Evolutionary conservation across 64 coral and sea anemone species (phyloP).

Genomic region (Dendrophyllia cribrosa): DNA sequence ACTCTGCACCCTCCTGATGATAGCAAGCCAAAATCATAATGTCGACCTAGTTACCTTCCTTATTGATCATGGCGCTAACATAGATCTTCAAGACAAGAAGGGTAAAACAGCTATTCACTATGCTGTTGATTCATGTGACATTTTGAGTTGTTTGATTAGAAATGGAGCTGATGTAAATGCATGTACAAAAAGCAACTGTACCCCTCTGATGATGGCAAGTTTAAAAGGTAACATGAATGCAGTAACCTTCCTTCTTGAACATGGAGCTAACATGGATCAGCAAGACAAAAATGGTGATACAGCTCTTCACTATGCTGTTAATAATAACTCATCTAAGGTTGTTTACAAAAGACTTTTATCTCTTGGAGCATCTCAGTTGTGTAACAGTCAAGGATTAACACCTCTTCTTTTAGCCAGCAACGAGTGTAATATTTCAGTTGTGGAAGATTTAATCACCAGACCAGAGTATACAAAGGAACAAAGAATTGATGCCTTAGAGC

Average conservation of each 20-base stretch:
- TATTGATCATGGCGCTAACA: too few species aligned
- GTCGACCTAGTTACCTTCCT: too few species aligned
- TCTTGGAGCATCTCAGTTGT: neutral
- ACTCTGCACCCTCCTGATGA: too few species aligned
- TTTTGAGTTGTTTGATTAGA: too few species aligned
- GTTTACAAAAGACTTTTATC: too few species aligned
- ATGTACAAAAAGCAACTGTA: too few species aligned
- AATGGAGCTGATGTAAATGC: neutral
- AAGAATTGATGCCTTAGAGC: too few species aligned
- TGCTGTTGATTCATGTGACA: too few species aligned
- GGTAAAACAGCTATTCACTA: too few species aligned
- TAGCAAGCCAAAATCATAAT: too few species aligned
- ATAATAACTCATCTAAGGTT: neutral
- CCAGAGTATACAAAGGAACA: too few species aligned
- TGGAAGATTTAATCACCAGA: neutral
- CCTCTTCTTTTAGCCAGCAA: constrained; percentile 57
- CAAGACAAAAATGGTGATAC: neutral
- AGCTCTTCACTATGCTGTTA: neutral
- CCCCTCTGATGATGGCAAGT: neutral
- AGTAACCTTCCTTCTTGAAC: neutral
- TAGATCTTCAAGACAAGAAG: too few species aligned
- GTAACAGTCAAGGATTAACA: constrained; percentile 50
- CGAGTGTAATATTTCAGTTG: constrained; percentile 28
- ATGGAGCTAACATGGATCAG: neutral
- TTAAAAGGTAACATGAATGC: neutral